Evolutionary conservation across 2,797 vertebrate species (phyloP).

Genomic region (Leptoclinus maculatus): DNA sequence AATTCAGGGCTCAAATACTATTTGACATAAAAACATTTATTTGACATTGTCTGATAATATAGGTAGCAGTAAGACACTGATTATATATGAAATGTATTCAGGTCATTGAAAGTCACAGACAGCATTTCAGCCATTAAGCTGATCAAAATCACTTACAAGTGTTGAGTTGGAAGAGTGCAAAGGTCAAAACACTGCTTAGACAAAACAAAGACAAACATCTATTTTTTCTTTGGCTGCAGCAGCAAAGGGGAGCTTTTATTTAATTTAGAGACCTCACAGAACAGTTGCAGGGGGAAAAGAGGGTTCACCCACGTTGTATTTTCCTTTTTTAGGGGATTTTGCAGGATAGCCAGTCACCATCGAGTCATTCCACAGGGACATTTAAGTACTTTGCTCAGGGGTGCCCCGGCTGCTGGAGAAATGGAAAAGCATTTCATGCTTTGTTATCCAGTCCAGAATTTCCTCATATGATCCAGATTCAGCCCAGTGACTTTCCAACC

Average conservation of each 20-base stretch:
- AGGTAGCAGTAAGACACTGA: not conserved
- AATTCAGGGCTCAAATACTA: not conserved
- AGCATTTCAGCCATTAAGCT: conserved; percentile 21
- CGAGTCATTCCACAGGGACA: conserved; percentile 12
- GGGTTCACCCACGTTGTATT: conserved; percentile 11
- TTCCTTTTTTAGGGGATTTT: conserved; percentile 29
- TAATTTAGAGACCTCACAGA: conserved; percentile 12
- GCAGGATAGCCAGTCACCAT: conserved; percentile 13
- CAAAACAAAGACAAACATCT: conserved; percentile 10
- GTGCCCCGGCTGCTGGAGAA: conserved; percentile 3
- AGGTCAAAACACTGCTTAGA: conserved; percentile 23
- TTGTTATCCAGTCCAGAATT: conserved; percentile 7
- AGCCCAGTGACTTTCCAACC: not conserved
- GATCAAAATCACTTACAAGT: conserved; percentile 12
- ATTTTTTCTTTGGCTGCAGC: conserved; percentile 6
- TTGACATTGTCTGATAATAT: conserved; percentile 10
- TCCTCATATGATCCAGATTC: conserved; percentile 15
- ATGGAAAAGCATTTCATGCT: conserved; percentile 10
- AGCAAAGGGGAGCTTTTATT: not conserved
- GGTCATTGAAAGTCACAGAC: conserved; percentile 35
- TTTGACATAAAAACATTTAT: conserved; percentile 13
- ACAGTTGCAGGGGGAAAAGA: not conserved
- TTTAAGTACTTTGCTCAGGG: conserved; percentile 10
- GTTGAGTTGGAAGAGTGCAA: conserved; percentile 9
- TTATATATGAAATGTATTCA: conserved; percentile 32